phyloP scores from a whole-genome alignment of 2,797 vertebrate species.

The Holocentrus rufus region DNA sequence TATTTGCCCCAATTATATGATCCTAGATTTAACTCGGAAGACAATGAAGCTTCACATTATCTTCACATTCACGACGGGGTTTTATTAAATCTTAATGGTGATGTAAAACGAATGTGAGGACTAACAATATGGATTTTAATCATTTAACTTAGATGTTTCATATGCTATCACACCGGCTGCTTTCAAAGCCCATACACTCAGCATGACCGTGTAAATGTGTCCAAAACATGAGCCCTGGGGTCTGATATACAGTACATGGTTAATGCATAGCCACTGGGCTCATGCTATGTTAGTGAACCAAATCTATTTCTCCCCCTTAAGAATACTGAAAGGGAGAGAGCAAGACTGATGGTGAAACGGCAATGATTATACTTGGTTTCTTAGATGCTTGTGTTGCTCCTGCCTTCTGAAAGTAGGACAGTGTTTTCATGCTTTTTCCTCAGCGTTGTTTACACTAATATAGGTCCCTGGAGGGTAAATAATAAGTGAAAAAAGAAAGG shows the following conservation, averaged over 20 bases:
- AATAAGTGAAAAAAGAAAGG: slow-evolving; percentile 65
- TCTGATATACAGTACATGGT: slow-evolving; percentile 49
- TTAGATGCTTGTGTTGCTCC: slow-evolving; percentile 69
- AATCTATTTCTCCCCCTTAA: slow-evolving; percentile 46
- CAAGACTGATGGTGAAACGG: slow-evolving; percentile 54
- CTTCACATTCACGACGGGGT: slow-evolving; percentile 20
- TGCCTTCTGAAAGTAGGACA: slow-evolving; percentile 78
- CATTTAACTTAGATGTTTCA: slow-evolving; percentile 56
- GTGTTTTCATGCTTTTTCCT: slow-evolving; percentile 79
- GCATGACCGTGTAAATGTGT: slow-evolving; percentile 53
- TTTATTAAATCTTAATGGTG: slow-evolving; percentile 57
- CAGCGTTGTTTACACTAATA: slow-evolving; percentile 89
- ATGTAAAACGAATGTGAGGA: slow-evolving; percentile 29
- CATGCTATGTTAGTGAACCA: slow-evolving; percentile 48
- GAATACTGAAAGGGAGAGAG: slow-evolving; percentile 54
- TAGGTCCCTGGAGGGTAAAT: slow-evolving; percentile 85
- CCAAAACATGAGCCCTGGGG: slow-evolving; percentile 46
- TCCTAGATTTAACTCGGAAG: not conserved
- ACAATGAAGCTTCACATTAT: slow-evolving; percentile 15
- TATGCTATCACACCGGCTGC: slow-evolving; percentile 41
- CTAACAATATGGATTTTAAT: slow-evolving; percentile 42
- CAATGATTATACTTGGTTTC: slow-evolving; percentile 70
- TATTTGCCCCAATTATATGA: not conserved
- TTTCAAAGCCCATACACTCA: slow-evolving; percentile 55
- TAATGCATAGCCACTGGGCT: slow-evolving; percentile 64